Evolutionary conservation across 2,888 invertebrate genomes (phyloP), one percentile per base, ranked within the genome.

Genomic region (Mesorhabditis sp.): DNA sequence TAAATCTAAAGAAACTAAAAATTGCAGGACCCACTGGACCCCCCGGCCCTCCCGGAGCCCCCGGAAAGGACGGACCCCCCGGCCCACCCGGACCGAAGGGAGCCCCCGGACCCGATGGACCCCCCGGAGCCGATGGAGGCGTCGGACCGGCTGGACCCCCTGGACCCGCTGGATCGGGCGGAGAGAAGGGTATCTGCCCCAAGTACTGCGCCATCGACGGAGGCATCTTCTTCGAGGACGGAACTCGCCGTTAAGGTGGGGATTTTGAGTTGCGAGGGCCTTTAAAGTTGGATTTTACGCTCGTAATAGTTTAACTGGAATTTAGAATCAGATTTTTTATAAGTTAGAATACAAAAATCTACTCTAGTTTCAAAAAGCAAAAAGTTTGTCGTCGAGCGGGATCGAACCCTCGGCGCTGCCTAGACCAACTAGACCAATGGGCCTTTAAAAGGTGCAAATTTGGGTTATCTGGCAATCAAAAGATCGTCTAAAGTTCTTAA

Each of bases 41-140:
- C 72, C 77, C 75, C 71, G 77, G 76, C 74, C 77, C 76, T 67
- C 79, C 77, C 74, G 79, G 79, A 76, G 72, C 74, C 28, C 78
- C 78, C 70, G 80, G 80, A 75, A 76, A 76, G 70, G 78, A 79
- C 72, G 83, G 83, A 71, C 80, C 83, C 68, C 77, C 83, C 67
- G 83, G 83, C 70, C 78, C 79, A 70, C 67, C 79, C 43, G 80
- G 80, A 72, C 77, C 80, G 72, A 77, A 77, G 72, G 80, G 80
- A 71, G 76, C 78, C 67, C 77, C 79, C 72, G 79, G 79, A 73
- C 77, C 76, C 69, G 74, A 75, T 70, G 80, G 80, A 72, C 72
- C 77, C 66, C 75, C 78, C 68, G 80, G 80, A 74, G 72, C 74
- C 68, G 78, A 78, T 65, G 80, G 80, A 72, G 73, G 74, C 62